Evolutionary conservation across 2,888 invertebrate species (phyloP), one percentile per base, ranked within the genome.

Genomic region (Nemoura dubitans): DNA sequence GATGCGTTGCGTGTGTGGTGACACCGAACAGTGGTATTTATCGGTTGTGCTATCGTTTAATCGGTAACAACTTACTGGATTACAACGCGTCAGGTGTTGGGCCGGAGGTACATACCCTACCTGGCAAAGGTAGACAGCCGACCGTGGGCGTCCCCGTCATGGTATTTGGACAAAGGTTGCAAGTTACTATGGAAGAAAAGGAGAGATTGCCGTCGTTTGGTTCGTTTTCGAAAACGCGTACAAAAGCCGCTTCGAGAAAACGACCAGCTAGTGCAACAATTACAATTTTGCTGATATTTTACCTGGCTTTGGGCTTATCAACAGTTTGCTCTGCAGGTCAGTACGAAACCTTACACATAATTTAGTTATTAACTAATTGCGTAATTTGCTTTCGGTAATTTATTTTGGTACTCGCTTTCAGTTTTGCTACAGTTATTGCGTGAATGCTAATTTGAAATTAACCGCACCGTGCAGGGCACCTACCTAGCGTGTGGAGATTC

Each of bases 61-160:
- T 81, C 30, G 26, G 81, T 81, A 29, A 29, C 59, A 81, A 30
- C 28, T 81, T 14, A 6, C 28, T 81, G 28, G 28, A 28, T 30
- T 59, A 21, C 59, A 16, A 76, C 27, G 76, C 84, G 26, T 84
- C 84, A 84, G 84, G 84, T 84, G 84, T 84, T 27, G 76, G 7
- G 83, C 5, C 27, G 6, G 83, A 59, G 27, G 84, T 59, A 59
- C 59, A 21, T 59, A 59, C 59, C 59, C 59, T 59, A 59, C 59
- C 59, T 21, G 59, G 59, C 21, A 76, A 30, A 83, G 83, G 83
- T 83, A 83, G 36, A 29, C 81, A 81, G 81, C 28, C 81, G 14
- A 14, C 83, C 78, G 83, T 86, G 86, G 83, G 77, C 78, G 78
- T 86, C 76, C 42, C 84, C 84, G 85, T 80, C 80, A 86, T 86